These are phyloP conservation scores for Jaculus jaculus DNA, from an alignment of 2,113 vertebrate genomes.

Conservation along the genomic window DNA sequence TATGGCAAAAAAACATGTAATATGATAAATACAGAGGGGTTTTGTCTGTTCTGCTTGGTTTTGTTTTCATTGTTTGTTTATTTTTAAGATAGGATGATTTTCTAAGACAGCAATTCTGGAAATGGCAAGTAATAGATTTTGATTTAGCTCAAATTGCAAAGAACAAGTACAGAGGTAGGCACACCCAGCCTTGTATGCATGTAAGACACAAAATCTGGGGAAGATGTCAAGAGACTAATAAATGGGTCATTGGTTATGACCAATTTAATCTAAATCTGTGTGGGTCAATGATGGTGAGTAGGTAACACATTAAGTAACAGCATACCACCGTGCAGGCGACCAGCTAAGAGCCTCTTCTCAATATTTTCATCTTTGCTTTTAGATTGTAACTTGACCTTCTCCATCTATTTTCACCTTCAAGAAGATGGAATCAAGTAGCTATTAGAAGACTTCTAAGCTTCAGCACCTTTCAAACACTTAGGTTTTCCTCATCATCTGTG, in stretches of 20 bases:
- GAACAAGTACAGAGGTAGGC: background rate
- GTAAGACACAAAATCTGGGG: background rate
- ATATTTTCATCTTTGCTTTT: background rate
- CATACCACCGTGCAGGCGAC: background rate
- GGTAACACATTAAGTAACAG: background rate
- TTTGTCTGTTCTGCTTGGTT: background rate
- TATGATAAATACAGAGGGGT: background rate
- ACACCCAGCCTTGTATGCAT: background rate
- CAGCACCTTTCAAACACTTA: background rate
- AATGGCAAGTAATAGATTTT: background rate
- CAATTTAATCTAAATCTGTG: background rate
- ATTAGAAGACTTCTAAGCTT: conserved; percentile 18
- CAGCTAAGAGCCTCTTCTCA: background rate
- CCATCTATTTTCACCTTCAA: background rate
- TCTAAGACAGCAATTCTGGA: background rate
- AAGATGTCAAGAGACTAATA: background rate
- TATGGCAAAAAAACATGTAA: background rate
- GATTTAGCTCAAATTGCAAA: background rate
- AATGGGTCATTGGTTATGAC: background rate
- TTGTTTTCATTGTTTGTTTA: background rate
- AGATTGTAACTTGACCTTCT: background rate
- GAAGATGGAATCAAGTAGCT: background rate
- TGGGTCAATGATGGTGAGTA: background rate
- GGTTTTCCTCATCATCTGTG: background rate
- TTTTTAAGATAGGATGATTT: background rate